phyloP scores from a whole-genome alignment of 2,113 vertebrate species.

The Sciurus niger region DNA sequence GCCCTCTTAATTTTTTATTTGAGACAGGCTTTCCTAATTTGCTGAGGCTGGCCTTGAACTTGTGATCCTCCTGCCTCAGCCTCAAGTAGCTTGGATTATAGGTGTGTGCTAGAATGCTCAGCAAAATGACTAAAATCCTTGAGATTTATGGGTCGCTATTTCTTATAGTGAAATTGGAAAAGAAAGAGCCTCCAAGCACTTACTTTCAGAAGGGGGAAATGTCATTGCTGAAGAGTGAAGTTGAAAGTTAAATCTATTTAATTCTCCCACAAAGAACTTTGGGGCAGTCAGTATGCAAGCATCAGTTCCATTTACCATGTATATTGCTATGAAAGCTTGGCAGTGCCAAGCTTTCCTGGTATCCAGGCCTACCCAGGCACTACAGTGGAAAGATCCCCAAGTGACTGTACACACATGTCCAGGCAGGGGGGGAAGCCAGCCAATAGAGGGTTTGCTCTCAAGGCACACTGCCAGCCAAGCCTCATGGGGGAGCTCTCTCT shows the following conservation, averaged over 20 bases:
- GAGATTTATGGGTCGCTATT: neutral
- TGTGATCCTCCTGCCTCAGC: too few relatives aligned
- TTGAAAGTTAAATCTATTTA: neutral
- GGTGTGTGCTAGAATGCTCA: too few relatives aligned
- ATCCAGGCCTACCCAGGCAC: neutral
- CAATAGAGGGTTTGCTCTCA: neutral
- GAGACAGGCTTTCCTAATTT: too few relatives aligned
- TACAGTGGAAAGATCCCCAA: neutral
- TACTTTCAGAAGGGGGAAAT: constrained; percentile 15
- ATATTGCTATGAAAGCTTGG: neutral
- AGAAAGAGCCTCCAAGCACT: neutral
- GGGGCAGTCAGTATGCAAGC: neutral
- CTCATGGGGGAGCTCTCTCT: too few relatives aligned
- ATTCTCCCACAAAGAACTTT: neutral
- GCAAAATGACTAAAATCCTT: neutral
- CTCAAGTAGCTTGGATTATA: too few relatives aligned
- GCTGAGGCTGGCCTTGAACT: too few relatives aligned
- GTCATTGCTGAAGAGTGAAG: neutral
- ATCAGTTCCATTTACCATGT: neutral
- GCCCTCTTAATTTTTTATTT: too few relatives aligned
- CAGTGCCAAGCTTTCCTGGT: neutral
- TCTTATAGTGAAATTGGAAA: constrained; percentile 8
- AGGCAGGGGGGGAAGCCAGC: neutral
- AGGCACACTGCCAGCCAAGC: neutral
- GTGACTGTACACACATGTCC: neutral